These are phyloP conservation scores for Pitta sordida DNA, from an alignment of 2,113 vertebrate genomes.

Conservation along the genomic window DNA sequence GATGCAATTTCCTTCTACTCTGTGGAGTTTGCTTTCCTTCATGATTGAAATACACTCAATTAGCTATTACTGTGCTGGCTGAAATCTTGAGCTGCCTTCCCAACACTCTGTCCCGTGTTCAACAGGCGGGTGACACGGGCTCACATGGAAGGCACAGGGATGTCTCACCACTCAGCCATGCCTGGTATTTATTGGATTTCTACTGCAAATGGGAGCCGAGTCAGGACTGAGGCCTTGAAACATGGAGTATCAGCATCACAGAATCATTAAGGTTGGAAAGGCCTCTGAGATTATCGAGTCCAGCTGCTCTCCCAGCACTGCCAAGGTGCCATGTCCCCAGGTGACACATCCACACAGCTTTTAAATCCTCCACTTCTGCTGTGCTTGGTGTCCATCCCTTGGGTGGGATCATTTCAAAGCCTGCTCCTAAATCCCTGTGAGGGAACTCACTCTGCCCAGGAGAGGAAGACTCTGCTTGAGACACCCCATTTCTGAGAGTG, in stretches of 20 bases:
- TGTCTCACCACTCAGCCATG: not conserved
- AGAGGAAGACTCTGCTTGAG: not conserved
- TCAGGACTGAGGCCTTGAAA: not conserved
- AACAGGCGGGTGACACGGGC: not conserved
- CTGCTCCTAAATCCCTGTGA: rapidly evolving
- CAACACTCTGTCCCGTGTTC: not conserved
- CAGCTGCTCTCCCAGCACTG: not conserved
- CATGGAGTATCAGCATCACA: rapidly evolving
- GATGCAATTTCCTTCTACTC: conserved; percentile 52
- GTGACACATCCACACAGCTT: not conserved
- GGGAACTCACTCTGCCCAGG: not conserved
- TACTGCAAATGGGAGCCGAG: not conserved
- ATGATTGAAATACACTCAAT: conserved; percentile 61
- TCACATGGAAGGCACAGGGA: not conserved
- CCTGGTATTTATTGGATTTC: not conserved
- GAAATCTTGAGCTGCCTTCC: not conserved
- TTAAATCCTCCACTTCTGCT: not conserved
- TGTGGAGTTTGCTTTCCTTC: conserved; percentile 39
- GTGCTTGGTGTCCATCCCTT: not conserved
- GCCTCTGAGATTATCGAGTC: not conserved
- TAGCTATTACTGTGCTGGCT: conserved; percentile 46
- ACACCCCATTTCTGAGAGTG: not conserved
- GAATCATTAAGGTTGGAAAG: not conserved
- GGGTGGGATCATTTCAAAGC: not conserved
- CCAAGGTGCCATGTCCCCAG: not conserved